These are phyloP conservation scores for Tachina grossa DNA, from an alignment of 2,888 invertebrate species.

Conservation along the genomic window DNA sequence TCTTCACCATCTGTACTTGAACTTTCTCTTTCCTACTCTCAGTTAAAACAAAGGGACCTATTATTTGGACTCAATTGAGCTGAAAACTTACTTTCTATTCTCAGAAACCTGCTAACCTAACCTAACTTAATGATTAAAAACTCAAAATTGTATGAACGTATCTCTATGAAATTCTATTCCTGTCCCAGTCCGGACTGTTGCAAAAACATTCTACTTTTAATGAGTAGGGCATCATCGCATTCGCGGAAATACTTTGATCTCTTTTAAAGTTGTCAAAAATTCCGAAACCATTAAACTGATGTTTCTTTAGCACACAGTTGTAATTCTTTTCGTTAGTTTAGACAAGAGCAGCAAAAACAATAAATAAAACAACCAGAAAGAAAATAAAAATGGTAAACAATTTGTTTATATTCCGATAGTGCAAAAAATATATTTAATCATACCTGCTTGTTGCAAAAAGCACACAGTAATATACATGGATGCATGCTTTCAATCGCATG, in stretches of 20 bases:
- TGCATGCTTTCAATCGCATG: background rate
- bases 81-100: too few species aligned
- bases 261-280: conserved; percentile 41
- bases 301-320: conserved; percentile 51
- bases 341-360: conserved; percentile 24
- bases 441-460: conserved; percentile 50
- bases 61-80: too few species aligned
- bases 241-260: background rate
- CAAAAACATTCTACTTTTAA: background rate
- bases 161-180: too few species aligned
- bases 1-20: too few species aligned
- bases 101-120: too few species aligned
- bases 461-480: background rate
- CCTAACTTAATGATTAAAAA: too few species aligned
- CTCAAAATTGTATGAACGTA: too few species aligned
- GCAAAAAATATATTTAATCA: conserved; percentile 54
- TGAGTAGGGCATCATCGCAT: conserved; percentile 13
- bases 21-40: too few species aligned
- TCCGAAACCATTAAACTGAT: conserved; percentile 43
- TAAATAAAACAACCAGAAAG: background rate
- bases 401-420: conserved; percentile 57
- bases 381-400: conserved; percentile 46
- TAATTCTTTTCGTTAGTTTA: conserved; percentile 43
- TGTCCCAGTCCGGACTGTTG: background rate
- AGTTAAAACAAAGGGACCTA: too few species aligned